Evolutionary conservation across 2,113 vertebrate species (phyloP).

Genomic region (Ochotona princeps): DNA sequence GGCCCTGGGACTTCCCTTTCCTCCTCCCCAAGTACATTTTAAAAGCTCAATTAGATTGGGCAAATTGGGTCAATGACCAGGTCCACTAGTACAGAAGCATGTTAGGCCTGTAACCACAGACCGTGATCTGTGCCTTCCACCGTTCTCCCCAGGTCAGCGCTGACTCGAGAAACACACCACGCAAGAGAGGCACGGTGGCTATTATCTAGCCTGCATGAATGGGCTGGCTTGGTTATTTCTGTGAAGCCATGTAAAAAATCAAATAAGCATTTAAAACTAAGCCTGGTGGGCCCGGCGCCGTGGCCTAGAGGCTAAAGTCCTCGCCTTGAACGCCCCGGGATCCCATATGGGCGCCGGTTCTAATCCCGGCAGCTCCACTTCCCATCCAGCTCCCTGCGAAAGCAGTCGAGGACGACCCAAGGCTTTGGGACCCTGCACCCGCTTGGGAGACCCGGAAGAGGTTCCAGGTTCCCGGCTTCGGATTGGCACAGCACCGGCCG

Average conservation of each 20-base stretch:
- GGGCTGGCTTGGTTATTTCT: neutral
- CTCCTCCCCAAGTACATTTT: neutral
- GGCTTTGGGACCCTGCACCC: too few relatives aligned
- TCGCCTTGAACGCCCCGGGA: too few relatives aligned
- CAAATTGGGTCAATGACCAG: neutral
- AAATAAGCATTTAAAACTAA: constrained; percentile 35
- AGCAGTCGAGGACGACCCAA: too few relatives aligned
- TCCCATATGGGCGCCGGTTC: too few relatives aligned
- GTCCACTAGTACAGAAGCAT: neutral
- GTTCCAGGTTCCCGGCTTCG: too few relatives aligned
- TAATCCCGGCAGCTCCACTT: too few relatives aligned
- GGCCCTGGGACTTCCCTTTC: too few relatives aligned
- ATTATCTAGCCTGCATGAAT: neutral
- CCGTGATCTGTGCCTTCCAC: neutral
- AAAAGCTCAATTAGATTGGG: neutral
- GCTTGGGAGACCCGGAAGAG: too few relatives aligned
- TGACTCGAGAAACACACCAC: neutral
- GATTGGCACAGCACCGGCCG: too few relatives aligned
- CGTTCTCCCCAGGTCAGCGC: neutral
- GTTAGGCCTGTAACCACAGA: neutral
- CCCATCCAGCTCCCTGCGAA: too few relatives aligned
- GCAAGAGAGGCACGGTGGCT: neutral
- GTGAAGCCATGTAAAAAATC: neutral
- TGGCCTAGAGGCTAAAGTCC: too few relatives aligned
- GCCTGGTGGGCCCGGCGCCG: too few relatives aligned